These are phyloP conservation scores for Acanthosepion pharaonis DNA, from an alignment of 2,888 invertebrate genomes.

Conservation along the genomic window DNA sequence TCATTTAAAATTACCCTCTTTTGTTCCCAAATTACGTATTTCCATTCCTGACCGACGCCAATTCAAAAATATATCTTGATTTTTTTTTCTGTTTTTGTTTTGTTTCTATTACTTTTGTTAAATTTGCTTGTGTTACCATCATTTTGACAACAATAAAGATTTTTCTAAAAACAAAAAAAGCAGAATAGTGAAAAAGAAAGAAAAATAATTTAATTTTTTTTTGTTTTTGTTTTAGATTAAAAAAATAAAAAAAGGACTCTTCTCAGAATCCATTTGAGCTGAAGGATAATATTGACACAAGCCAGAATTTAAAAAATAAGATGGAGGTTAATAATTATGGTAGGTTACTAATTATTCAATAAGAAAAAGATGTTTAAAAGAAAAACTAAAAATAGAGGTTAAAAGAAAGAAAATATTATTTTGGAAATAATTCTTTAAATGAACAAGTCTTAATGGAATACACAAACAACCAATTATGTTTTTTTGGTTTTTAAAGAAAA, in stretches of 20 bases:
- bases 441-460: neutral
- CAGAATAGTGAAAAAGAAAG: neutral
- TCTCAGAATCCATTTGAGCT: neutral
- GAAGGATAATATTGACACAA: neutral
- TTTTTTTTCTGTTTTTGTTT: neutral
- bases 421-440: neutral
- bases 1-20: slow-evolving; percentile 11
- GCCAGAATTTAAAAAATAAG: neutral
- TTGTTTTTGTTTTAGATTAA: neutral
- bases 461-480: neutral
- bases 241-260: neutral
- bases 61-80: slow-evolving; percentile 6
- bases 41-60: slow-evolving; percentile 16
- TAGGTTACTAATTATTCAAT: slow-evolving; percentile 22
- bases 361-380: neutral
- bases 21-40: slow-evolving; percentile 33
- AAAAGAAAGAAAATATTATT: neutral
- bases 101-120: neutral
- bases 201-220: neutral
- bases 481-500: neutral
- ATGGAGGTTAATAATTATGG: neutral
- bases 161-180: neutral
- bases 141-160: slow-evolving; percentile 33
- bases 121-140: neutral
- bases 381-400: neutral